Conservation (phyloP, 2,113 vertebrate genomes). For the Macroglossus sobrinus region DNA sequence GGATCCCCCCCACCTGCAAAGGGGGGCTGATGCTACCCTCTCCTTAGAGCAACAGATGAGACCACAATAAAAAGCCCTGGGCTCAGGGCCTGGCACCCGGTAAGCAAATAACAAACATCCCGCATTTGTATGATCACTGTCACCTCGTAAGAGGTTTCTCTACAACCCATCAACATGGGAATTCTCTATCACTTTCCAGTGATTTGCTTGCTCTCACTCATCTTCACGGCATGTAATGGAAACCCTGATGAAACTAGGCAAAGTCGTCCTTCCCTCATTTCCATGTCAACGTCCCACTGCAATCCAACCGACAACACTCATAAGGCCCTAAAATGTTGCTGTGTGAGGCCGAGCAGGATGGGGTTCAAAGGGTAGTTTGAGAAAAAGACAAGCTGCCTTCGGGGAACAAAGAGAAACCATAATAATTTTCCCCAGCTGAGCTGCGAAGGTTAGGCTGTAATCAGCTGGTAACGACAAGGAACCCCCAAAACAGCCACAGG, state of each 20-base stretch:
- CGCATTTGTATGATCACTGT: neutral
- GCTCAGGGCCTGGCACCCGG: too few relatives aligned
- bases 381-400: neutral
- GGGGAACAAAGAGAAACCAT: neutral
- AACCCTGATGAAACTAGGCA: neutral
- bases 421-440: neutral
- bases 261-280: neutral
- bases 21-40: neutral
- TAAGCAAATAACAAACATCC: neutral
- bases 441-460: neutral
- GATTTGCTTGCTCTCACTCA: neutral
- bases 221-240: neutral
- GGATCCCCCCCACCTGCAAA: neutral
- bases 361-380: neutral
- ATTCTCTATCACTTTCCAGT: neutral
- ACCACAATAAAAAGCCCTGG: neutral
- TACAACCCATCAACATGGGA: neutral
- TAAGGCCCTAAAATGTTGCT: neutral
- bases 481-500: neutral
- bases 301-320: neutral
- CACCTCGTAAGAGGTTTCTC: neutral
- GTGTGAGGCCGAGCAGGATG: neutral
- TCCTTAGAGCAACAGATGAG: neutral
- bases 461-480: neutral
- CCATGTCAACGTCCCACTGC: neutral